Conservation (phyloP, 1,140 invertebrate species). For the Paraescarpia echinospica region DNA sequence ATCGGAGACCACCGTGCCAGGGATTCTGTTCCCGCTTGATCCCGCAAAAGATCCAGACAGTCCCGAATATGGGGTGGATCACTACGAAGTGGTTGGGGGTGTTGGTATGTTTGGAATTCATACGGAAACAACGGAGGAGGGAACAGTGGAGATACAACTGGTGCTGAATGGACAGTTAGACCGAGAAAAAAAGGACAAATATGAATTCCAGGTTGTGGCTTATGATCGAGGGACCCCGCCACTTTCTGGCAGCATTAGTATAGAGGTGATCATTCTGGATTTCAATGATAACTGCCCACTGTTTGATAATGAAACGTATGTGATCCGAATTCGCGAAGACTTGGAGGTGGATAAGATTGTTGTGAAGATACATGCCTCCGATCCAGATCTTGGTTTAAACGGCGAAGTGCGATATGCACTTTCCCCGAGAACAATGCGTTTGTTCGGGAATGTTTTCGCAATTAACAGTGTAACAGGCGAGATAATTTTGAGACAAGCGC, state of each 20-base stretch:
- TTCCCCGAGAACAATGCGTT: background rate
- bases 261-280: slow-evolving; percentile 21
- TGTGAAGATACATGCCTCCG: slow-evolving; percentile 71
- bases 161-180: slow-evolving; percentile 27
- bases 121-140: background rate
- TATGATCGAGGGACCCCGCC: slow-evolving; percentile 11
- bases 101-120: background rate
- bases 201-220: slow-evolving; percentile 23
- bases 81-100: slow-evolving; percentile 7
- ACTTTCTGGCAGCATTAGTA: slow-evolving; percentile 9
- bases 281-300: slow-evolving; percentile 29
- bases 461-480: slow-evolving; percentile 25
- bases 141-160: slow-evolving; percentile 17
- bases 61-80: background rate
- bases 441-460: slow-evolving; percentile 16
- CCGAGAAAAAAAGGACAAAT: slow-evolving; percentile 20
- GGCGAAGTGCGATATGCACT: slow-evolving; percentile 62
- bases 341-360: slow-evolving; percentile 51
- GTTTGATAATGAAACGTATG: slow-evolving; percentile 18
- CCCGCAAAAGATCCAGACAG: slow-evolving; percentile 23
- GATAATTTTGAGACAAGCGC: slow-evolving; percentile 1
- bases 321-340: slow-evolving; percentile 26
- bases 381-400: slow-evolving; percentile 74
- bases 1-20: slow-evolving; percentile 11
- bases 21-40: slow-evolving; percentile 15